phyloP scores from a whole-genome alignment of 2,797 vertebrate genomes.

The Dipus sagitta region DNA sequence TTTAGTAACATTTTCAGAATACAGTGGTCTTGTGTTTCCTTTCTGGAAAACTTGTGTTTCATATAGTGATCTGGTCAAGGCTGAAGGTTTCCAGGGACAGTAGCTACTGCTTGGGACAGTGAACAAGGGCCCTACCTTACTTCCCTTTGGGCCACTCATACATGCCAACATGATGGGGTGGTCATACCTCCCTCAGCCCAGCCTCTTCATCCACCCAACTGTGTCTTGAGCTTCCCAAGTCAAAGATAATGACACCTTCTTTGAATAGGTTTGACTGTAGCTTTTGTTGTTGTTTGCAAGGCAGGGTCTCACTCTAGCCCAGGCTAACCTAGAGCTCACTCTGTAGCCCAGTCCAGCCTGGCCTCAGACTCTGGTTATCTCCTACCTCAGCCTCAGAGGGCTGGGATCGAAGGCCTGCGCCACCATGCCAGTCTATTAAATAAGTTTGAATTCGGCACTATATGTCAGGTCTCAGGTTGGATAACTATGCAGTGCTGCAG shows the following conservation, averaged over 20 bases:
- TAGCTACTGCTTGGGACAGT: not conserved
- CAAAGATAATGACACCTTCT: not conserved
- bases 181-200: not conserved
- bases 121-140: not conserved
- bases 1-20: not conserved
- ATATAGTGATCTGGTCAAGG: not conserved
- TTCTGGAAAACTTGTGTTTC: not conserved
- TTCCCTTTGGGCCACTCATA: fast-evolving
- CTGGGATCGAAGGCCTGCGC: too few relatives aligned
- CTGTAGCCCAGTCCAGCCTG: too few relatives aligned
- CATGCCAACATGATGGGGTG: too few relatives aligned
- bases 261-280: too few relatives aligned
- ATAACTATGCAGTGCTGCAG: not conserved
- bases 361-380: too few relatives aligned
- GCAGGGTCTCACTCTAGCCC: too few relatives aligned
- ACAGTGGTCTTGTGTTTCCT: not conserved
- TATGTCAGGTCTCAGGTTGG: not conserved
- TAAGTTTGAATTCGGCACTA: slow-evolving; percentile 18
- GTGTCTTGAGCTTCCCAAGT: not conserved
- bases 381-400: too few relatives aligned
- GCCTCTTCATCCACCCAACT: not conserved
- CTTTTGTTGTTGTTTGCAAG: too few relatives aligned
- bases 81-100: not conserved
- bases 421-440: not conserved
- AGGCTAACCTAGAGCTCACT: too few relatives aligned